Percentiles rank a stretch among this genome's conserved stretches.
These are phyloP conservation scores for Delichon dasypus DNA, from an alignment of 2,797 vertebrate species.

Conservation along the genomic window DNA sequence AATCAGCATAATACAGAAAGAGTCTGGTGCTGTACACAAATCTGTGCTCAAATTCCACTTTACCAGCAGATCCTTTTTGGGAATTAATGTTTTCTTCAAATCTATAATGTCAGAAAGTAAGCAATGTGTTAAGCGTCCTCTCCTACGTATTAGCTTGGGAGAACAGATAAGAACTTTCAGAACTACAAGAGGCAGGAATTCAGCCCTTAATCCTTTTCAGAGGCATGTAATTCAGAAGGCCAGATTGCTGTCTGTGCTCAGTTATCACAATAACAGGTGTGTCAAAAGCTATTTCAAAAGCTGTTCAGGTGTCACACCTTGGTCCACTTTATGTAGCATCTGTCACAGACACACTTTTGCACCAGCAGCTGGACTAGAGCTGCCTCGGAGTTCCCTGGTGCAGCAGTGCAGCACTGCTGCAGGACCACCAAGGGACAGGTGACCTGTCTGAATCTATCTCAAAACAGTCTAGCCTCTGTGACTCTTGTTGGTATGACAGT, in stretches of 20 bases:
- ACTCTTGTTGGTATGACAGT: fast-evolving
- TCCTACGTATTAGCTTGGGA: not conserved
- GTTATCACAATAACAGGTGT: not conserved
- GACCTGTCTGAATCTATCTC: not conserved
- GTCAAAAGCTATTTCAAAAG: not conserved
- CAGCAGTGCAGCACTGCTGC: not conserved
- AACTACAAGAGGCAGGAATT: not conserved
- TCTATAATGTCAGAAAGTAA: not conserved
- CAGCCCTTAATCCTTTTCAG: not conserved
- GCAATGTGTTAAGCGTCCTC: not conserved
- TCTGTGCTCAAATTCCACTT: not conserved
- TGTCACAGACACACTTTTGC: not conserved
- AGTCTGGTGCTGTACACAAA: not conserved
- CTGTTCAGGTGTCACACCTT: not conserved
- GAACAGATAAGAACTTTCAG: not conserved
- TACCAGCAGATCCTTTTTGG: not conserved
- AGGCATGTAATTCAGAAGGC: not conserved
- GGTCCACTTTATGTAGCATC: not conserved
- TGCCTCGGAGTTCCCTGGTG: not conserved
- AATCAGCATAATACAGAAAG: not conserved
- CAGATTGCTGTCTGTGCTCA: not conserved
- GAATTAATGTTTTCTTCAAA: not conserved
- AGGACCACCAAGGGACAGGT: not conserved
- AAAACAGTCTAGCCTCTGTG: not conserved
- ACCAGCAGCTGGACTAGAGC: not conserved